phyloP scores from a whole-genome alignment of 2,888 invertebrate genomes.

The Ceratothoa steindachneri region DNA sequence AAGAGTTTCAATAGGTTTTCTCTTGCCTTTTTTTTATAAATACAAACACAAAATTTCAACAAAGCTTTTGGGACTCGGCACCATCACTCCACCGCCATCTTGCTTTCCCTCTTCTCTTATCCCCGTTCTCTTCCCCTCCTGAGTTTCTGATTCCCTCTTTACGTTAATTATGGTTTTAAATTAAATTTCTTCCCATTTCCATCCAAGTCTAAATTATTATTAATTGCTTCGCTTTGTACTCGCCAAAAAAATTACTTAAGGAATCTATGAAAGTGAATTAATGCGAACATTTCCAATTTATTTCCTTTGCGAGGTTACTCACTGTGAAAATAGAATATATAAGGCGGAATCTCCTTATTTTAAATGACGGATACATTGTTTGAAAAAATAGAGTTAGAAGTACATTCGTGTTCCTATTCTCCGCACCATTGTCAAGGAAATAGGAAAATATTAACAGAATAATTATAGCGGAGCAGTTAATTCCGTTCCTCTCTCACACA shows the following conservation, averaged over 20 bases:
- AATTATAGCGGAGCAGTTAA: too few relatives aligned
- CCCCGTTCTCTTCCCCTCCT: background rate
- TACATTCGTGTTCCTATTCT: too few relatives aligned
- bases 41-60: too few relatives aligned
- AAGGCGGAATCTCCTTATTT: background rate
- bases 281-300: background rate
- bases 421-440: too few relatives aligned
- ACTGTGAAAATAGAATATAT: background rate
- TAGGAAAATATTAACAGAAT: too few relatives aligned
- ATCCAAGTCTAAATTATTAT: constrained; percentile 1
- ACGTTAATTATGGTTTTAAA: background rate
- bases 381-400: too few relatives aligned
- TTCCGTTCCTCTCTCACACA: too few relatives aligned
- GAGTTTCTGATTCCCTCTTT: background rate
- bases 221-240: constrained; percentile 1
- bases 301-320: background rate
- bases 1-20: too few relatives aligned
- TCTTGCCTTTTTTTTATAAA: too few relatives aligned
- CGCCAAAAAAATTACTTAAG: constrained; percentile 1
- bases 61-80: too few relatives aligned
- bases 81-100: too few relatives aligned
- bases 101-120: background rate
- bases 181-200: background rate
- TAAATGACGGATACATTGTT: background rate
- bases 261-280: background rate